Evolutionary conservation across 2,888 invertebrate genomes (phyloP).

Genomic region (Rotaria macrura): DNA sequence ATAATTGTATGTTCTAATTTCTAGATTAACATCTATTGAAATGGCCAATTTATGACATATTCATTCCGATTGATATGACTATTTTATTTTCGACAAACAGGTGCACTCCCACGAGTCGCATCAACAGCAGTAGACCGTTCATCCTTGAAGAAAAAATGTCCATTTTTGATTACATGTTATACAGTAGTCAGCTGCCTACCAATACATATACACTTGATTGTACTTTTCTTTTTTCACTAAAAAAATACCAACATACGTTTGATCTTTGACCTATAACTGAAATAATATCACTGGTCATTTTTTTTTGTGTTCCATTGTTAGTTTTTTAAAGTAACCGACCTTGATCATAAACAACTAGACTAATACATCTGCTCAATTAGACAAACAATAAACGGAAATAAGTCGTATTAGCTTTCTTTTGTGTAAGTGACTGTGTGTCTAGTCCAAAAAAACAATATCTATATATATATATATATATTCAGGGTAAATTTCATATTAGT

Average conservation of each 20-base stretch:
- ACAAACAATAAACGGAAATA: background rate
- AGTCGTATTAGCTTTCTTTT: background rate
- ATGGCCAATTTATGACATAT: background rate
- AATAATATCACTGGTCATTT: background rate
- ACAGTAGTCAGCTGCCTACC: background rate
- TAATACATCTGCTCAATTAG: background rate
- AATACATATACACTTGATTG: background rate
- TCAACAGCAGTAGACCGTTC: slow-evolving; percentile 11
- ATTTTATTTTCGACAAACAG: background rate
- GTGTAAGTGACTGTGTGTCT: no score
- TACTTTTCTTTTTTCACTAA: background rate
- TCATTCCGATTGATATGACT: background rate
- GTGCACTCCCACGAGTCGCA: slow-evolving; percentile 1
- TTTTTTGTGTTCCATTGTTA: background rate
- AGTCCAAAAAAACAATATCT: background rate
- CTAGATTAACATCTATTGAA: background rate
- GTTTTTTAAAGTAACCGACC: slow-evolving; percentile 8
- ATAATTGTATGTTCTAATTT: background rate
- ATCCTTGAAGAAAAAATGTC: background rate
- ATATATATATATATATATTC: background rate
- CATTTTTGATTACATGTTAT: slow-evolving; percentile 12
- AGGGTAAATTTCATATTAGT: background rate
- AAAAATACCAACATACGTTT: background rate
- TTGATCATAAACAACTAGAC: background rate
- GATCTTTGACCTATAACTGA: slow-evolving; percentile 1